Evolutionary conservation across 2,888 invertebrate genomes (phyloP), one percentile per base, ranked within the genome.

Genomic region (Trichopoda pennipes): DNA sequence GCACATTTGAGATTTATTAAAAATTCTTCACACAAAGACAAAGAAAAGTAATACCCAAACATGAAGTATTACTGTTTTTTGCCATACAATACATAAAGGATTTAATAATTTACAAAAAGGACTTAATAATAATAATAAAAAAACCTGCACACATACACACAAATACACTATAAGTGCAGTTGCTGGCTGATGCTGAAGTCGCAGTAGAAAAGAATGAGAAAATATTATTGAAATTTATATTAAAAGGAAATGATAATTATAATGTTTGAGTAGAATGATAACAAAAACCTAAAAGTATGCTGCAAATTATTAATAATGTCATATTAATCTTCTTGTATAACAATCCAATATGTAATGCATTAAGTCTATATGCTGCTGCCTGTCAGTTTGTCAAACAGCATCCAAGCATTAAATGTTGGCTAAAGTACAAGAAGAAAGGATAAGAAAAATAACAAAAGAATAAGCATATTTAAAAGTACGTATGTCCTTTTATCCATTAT

Each of bases 1-100:
- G 89, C 87, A 87, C 90, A 89, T 89, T 90, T 88, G 90, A 90
- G 90, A 90, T 88, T 90, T 90, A 89, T 89, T 89, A 89, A 90
- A 89, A 89, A 89, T 90, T 89, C 89, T 88, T 89, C 88, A 86
- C 87, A 85, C 61, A 84, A 60, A 85, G 42, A 77, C 70, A 82
- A 68, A 84, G 78, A 84, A 84, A 76, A 83, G 78, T 77, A 78
- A 75, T 82, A 82, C 75, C 82, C 75, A 82, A 82, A 82, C 82
- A 82, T 81, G 73, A 75, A 82, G 79, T 81, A 81, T 69, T 79
- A 77, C 78, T 70, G 69, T 3, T 74, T 69, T 78, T 81, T 66
- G 32, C 53, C 60, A 70, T 76, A 69, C 58, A 68, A 78, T 80
- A 75, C 77, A 78, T 82, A 82, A 82, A 82, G 82, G 82, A 82